A percentile compares a stretch with the other conserved stretches of the same genome.
Conservation (phyloP, 2,113 vertebrate species). For the Cathartes aura region DNA sequence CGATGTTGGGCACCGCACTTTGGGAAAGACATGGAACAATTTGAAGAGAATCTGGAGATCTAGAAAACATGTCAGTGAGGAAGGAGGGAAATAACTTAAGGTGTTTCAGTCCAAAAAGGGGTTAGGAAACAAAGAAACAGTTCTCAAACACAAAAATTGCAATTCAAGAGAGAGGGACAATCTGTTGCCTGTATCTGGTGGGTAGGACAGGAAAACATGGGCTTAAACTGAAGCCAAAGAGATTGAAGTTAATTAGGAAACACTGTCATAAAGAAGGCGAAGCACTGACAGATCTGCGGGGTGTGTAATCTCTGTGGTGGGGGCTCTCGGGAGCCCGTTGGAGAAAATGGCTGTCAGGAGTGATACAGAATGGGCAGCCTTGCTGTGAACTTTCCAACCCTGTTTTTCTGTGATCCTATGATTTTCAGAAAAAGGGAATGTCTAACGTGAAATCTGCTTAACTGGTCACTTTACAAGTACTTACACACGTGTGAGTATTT, state of each 20-base stretch:
- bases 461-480: background rate
- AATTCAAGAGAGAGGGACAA: no score
- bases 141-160: background rate
- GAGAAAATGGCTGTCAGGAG: background rate
- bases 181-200: background rate
- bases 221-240: background rate
- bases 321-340: background rate
- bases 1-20: background rate
- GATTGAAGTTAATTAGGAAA: background rate
- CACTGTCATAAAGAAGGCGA: fast-evolving
- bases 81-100: background rate
- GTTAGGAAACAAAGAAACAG: background rate
- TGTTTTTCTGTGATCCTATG: background rate
- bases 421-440: background rate
- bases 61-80: background rate
- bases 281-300: background rate
- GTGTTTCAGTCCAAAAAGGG: background rate
- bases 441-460: background rate
- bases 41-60: background rate
- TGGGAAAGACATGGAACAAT: background rate
- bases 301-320: background rate
- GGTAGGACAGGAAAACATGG: background rate
- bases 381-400: background rate
- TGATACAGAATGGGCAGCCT: background rate
- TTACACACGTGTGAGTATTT: background rate